Percentiles rank a stretch among this genome's conserved stretches.
phyloP scores from a whole-genome alignment of 1,140 invertebrate genomes.

The Drosophila takahashii region DNA sequence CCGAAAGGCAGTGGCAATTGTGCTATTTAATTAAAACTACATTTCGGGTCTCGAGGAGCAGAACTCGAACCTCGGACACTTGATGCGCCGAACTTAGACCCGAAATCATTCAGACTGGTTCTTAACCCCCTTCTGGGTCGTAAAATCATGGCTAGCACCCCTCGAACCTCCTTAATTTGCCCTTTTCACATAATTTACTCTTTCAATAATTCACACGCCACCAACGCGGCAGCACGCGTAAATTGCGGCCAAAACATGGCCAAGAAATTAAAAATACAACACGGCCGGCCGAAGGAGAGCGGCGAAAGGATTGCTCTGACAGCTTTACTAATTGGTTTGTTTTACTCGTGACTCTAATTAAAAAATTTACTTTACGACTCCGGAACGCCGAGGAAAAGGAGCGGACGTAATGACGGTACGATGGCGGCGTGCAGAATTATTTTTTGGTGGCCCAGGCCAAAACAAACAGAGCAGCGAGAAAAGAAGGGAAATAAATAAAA shows the following conservation, averaged over 20 bases:
- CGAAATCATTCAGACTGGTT: background rate
- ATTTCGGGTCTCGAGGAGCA: constrained; percentile 28
- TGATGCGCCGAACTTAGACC: constrained; percentile 24
- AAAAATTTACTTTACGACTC: constrained; percentile 83
- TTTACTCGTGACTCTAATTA: constrained; percentile 83
- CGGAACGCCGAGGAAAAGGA: constrained; percentile 29
- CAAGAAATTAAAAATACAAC: constrained; percentile 75
- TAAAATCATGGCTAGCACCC: constrained; percentile 30
- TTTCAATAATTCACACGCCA: constrained; percentile 77
- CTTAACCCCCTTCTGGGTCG: too few relatives aligned
- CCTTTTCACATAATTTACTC: constrained; percentile 75
- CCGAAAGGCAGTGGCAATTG: constrained; percentile 37
- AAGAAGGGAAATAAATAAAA: constrained; percentile 13
- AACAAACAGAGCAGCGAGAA: constrained; percentile 24
- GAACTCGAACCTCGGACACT: constrained; percentile 19
- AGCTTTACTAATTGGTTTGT: constrained; percentile 81
- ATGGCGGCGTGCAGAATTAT: constrained; percentile 47
- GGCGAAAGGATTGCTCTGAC: constrained; percentile 77
- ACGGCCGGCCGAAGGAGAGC: constrained; percentile 23
- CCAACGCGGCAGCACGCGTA: constrained; percentile 51
- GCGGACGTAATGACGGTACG: constrained; percentile 50
- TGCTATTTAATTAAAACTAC: constrained; percentile 63
- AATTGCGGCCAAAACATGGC: constrained; percentile 73
- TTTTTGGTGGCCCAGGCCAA: constrained; percentile 31
- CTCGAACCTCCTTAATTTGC: constrained; percentile 58